phyloP scores from a whole-genome alignment of 2,797 vertebrate species.

The Coilia nasus region DNA sequence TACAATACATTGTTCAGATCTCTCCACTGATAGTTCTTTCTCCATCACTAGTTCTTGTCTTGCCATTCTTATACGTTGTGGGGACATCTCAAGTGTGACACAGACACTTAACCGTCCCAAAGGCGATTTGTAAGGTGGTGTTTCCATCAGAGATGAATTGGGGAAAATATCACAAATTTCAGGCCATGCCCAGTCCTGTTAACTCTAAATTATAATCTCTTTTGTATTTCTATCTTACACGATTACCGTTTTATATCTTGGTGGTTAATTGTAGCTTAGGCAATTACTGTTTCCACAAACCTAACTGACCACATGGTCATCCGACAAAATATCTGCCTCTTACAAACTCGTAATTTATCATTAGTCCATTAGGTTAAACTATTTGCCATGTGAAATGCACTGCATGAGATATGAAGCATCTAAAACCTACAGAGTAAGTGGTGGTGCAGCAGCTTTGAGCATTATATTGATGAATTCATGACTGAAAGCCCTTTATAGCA shows the following conservation, averaged over 20 bases:
- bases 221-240: background rate
- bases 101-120: background rate
- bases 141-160: background rate
- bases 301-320: background rate
- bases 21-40: background rate
- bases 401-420: background rate
- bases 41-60: background rate
- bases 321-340: background rate
- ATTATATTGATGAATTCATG: background rate
- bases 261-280: no score
- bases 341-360: background rate
- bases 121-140: background rate
- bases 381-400: background rate
- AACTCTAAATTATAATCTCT: background rate
- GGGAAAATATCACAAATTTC: background rate
- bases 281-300: no score
- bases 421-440: background rate
- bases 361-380: no score
- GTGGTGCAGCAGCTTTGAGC: background rate
- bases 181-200: background rate
- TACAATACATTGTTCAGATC: background rate
- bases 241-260: background rate
- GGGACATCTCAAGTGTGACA: background rate
- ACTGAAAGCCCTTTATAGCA: background rate
- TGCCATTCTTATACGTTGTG: background rate